These are phyloP conservation scores for Drosophila paracracens DNA, from an alignment of 2,888 invertebrate genomes.

Conservation along the genomic window DNA sequence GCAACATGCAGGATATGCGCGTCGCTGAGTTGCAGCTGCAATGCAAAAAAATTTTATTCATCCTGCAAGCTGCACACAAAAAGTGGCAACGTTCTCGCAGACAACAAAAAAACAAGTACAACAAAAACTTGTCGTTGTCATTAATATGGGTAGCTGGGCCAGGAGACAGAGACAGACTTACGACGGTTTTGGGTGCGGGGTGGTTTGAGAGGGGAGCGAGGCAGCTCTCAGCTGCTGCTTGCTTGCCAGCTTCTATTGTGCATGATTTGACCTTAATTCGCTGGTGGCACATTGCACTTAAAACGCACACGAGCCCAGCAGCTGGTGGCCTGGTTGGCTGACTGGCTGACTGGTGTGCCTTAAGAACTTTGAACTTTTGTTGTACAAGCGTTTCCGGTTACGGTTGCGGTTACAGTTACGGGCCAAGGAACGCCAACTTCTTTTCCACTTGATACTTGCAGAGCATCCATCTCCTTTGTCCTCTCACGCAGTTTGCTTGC, in stretches of 20 bases:
- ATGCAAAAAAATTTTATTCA: constrained; percentile 46
- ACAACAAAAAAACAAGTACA: constrained; percentile 23
- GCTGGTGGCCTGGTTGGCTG: neutral
- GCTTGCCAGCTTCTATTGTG: constrained; percentile 55
- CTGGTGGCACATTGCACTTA: constrained; percentile 73
- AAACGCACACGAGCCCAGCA: constrained; percentile 38
- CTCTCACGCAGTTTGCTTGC: constrained; percentile 3
- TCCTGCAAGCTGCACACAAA: constrained; percentile 55
- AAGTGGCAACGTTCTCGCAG: constrained; percentile 55
- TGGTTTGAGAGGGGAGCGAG: neutral
- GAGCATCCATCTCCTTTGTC: constrained; percentile 56
- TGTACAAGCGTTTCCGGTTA: constrained; percentile 65
- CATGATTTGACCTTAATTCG: constrained; percentile 77
- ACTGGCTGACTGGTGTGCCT: constrained; percentile 31
- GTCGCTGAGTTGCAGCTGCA: constrained; percentile 67
- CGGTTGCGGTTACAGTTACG: constrained; percentile 62
- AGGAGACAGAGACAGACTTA: constrained; percentile 30
- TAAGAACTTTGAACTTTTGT: constrained; percentile 59
- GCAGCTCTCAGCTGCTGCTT: neutral
- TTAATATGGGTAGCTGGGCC: constrained; percentile 46
- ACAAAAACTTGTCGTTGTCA: constrained; percentile 50
- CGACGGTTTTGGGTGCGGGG: neutral
- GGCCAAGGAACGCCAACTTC: constrained; percentile 28
- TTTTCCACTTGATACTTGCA: constrained; percentile 36
- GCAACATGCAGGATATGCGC: constrained; percentile 66